Conservation (phyloP, 2,797 vertebrate genomes). For the Antennarius maculatus region DNA sequence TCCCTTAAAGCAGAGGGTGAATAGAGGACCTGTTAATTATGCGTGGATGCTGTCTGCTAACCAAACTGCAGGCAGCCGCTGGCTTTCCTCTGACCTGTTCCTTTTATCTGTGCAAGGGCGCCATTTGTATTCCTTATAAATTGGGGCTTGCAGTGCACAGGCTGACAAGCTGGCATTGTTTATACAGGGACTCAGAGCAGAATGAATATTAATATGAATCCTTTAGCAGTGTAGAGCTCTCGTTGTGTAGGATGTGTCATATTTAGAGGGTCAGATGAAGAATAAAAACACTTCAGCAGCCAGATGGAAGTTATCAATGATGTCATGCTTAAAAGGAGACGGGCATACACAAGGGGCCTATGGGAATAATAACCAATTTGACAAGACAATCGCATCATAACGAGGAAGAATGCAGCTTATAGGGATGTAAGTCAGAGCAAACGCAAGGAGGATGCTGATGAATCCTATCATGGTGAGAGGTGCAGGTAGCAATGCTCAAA, state of each 20-base stretch:
- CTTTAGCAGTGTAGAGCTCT: slow-evolving; percentile 57
- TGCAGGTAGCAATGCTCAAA: background rate
- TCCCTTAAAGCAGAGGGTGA: slow-evolving; percentile 43
- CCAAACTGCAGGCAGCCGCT: slow-evolving; percentile 61
- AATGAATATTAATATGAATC: slow-evolving; percentile 77
- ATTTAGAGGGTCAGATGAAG: slow-evolving; percentile 53
- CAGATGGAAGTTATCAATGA: slow-evolving; percentile 66
- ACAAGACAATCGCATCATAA: background rate
- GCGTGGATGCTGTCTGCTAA: slow-evolving; percentile 52
- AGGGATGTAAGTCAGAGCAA: background rate
- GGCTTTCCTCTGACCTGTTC: slow-evolving; percentile 63
- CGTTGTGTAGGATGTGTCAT: slow-evolving; percentile 47
- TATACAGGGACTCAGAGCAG: slow-evolving; percentile 50
- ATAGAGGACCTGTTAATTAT: slow-evolving; percentile 56
- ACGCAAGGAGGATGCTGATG: background rate
- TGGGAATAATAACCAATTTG: slow-evolving; percentile 8
- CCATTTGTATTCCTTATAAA: slow-evolving; percentile 75
- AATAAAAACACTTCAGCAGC: slow-evolving; percentile 46
- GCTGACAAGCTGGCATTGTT: slow-evolving; percentile 72
- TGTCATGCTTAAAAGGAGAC: slow-evolving; percentile 43
- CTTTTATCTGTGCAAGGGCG: slow-evolving; percentile 68
- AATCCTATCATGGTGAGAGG: background rate
- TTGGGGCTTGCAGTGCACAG: slow-evolving; percentile 38
- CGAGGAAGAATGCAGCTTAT: background rate
- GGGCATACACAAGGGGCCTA: slow-evolving; percentile 15